Evolutionary conservation across 2,888 invertebrate species (phyloP), one percentile per base, ranked within the genome.

Genomic region (Dryococelus australis): DNA sequence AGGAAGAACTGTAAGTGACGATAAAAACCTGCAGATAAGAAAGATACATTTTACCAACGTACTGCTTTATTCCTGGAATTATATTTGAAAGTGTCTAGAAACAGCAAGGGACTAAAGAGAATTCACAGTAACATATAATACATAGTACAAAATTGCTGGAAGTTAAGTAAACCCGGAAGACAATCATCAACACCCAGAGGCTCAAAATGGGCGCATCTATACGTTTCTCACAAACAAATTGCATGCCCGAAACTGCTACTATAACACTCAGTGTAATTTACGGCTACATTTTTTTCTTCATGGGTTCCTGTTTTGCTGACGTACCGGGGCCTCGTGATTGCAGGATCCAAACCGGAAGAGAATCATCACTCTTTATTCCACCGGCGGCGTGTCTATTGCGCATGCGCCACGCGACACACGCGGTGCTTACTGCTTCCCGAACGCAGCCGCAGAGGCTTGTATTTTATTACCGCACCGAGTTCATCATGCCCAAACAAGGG

Each of bases 401-500:
- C 65, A n/a, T 8, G 65, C n/a, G 65, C 65, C 1, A 65, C n/a
- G 65, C 65, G 65, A 65, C 65, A 65, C n/a, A 10, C 24, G 4
- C 12, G 2, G 47, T 47, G 8, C 35, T n/a, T 47, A 20, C 24
- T 65, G 65, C 65, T 65, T 65, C 65, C 65, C 35, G 16, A n/a
- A 65, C 10, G 8, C 65, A 0, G 24, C 65, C 65, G 3, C 65
- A n/a, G 65, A n/a, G n/a, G 65, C 65, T 8, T 65, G n/a, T 65
- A 65, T 65, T 65, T 65, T 65, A 65, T 65, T 65, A 65, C n/a
- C 65, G 1, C 65, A 6, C 65, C 20, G 20, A 65, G 65, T 65
- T 65, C 65, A 65, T 65, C 65, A 65, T n/a, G 65, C 65, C 20
- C 65, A n/a, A 65, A 65, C 65, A 65, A 65, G 65, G 65, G 65